These are phyloP conservation scores for Pyralis farinalis DNA, from an alignment of 2,888 invertebrate species.

Conservation along the genomic window DNA sequence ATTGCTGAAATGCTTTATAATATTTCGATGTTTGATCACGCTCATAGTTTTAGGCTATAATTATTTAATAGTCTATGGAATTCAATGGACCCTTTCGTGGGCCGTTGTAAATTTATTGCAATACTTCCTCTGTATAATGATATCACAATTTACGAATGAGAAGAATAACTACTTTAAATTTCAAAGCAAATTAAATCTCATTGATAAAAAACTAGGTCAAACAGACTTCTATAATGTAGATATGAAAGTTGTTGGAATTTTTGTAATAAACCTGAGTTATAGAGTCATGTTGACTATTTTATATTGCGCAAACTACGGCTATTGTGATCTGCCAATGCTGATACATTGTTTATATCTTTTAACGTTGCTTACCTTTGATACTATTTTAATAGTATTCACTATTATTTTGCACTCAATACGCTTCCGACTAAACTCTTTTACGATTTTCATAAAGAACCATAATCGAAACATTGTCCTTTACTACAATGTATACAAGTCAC, in stretches of 20 bases:
- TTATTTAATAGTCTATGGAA: background rate
- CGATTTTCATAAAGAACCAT: conserved; percentile 1
- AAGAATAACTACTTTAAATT: background rate
- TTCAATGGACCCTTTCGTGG: background rate
- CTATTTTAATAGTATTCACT: conserved; percentile 10
- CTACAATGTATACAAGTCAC: conserved; percentile 8
- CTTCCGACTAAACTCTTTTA: conserved; percentile 9
- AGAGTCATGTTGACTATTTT: background rate
- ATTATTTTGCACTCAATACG: conserved; percentile 11
- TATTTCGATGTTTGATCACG: background rate
- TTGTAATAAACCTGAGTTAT: background rate
- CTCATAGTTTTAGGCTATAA: no score
- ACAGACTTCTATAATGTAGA: conserved; percentile 6
- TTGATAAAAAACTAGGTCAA: conserved; percentile 5
- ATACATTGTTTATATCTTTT: background rate
- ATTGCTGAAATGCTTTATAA: background rate
- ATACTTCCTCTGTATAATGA: background rate
- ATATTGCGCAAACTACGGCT: background rate
- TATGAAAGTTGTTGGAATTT: background rate
- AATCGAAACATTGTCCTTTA: conserved; percentile 1
- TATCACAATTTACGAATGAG: conserved; percentile 3
- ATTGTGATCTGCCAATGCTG: background rate
- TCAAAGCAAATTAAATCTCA: conserved; percentile 4
- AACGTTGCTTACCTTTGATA: conserved; percentile 7
- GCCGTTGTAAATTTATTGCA: no score